phyloP scores from a whole-genome alignment of 1,140 invertebrate genomes.

The Meloidogyne floridensis region DNA sequence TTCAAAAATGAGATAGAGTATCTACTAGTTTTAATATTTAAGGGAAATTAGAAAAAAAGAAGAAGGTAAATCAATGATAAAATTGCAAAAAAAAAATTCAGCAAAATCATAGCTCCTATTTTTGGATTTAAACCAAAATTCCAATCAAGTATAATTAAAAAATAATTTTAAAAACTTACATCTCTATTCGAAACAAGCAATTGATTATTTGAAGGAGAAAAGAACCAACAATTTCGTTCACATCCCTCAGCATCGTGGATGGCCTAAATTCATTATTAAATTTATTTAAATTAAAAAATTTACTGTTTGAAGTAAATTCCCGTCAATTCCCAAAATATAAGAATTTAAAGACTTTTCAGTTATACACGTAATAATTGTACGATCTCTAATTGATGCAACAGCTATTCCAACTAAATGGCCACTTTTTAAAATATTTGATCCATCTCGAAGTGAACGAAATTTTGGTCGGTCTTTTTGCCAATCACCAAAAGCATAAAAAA shows the following conservation, averaged over 20 bases:
- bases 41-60: too few relatives aligned
- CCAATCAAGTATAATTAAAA: background rate
- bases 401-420: constrained; percentile 23
- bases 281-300: background rate
- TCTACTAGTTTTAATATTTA: too few relatives aligned
- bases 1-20: too few relatives aligned
- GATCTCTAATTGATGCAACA: constrained; percentile 7
- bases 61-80: too few relatives aligned
- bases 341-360: constrained; percentile 23
- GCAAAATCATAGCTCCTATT: too few relatives aligned
- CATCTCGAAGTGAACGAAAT: constrained; percentile 20
- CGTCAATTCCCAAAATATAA: constrained; percentile 16
- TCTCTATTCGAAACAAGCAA: constrained; percentile 51
- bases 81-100: too few relatives aligned
- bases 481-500: constrained; percentile 28
- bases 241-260: constrained; percentile 31
- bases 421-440: constrained; percentile 13
- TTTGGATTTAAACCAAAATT: too few relatives aligned
- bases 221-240: constrained; percentile 53
- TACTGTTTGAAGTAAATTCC: constrained; percentile 18
- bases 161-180: constrained; percentile 25
- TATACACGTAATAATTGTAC: constrained; percentile 14
- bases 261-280: background rate
- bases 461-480: background rate
- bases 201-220: constrained; percentile 46